Percentiles rank a stretch among this genome's conserved stretches.
These are phyloP conservation scores for Hemibagrus guttatus DNA, from an alignment of 2,797 vertebrate species.

Conservation along the genomic window DNA sequence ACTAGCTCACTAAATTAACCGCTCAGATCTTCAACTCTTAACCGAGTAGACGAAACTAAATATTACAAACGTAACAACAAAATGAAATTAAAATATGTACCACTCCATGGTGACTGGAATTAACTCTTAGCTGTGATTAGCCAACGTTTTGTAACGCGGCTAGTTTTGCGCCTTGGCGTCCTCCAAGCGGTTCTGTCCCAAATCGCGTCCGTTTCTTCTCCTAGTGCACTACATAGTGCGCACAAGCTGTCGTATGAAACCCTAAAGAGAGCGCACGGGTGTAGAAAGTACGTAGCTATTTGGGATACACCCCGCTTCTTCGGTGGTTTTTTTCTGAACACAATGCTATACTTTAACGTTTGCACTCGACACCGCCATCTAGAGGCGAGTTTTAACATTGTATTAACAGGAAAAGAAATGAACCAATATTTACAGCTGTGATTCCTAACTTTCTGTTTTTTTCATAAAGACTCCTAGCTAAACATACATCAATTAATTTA, in stretches of 20 bases:
- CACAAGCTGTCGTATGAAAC: too few relatives aligned
- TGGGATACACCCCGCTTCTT: background rate
- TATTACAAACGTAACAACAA: background rate
- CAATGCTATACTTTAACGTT: background rate
- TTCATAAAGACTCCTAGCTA: too few relatives aligned
- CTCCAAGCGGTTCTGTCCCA: background rate
- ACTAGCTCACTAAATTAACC: background rate
- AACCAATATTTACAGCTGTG: too few relatives aligned
- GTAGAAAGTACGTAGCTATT: background rate
- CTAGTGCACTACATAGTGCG: background rate
- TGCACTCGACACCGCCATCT: background rate
- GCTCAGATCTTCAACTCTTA: background rate
- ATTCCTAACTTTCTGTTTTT: too few relatives aligned
- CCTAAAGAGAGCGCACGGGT: background rate
- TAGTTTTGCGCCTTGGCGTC: slow-evolving; percentile 14
- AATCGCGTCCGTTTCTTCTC: too few relatives aligned
- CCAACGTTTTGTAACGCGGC: slow-evolving; percentile 5
- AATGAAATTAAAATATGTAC: background rate
- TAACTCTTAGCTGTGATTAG: background rate
- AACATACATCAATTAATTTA: too few relatives aligned
- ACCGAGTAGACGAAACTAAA: background rate
- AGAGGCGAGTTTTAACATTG: background rate
- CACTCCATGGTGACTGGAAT: slow-evolving; percentile 30
- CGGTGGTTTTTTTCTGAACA: background rate
- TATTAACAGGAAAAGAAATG: too few relatives aligned